These are phyloP conservation scores for Drosophila suzukii DNA, from an alignment of 1,140 invertebrate species.

Conservation along the genomic window DNA sequence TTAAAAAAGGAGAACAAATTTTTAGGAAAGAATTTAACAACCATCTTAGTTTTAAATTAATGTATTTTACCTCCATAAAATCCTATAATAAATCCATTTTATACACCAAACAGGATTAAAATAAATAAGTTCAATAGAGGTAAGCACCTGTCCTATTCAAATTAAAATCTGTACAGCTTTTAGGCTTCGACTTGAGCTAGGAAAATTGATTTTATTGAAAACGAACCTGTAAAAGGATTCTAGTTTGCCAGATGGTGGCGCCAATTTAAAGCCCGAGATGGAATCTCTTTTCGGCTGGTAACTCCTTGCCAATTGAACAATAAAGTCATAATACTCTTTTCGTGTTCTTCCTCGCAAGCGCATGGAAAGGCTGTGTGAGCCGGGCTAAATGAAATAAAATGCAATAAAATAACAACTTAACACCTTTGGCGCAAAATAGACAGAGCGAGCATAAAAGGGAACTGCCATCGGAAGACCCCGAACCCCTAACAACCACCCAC, in stretches of 20 bases:
- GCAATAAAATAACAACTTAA: conserved; percentile 68
- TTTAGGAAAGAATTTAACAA: background rate
- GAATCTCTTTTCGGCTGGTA: conserved; percentile 8
- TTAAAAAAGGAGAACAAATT: too few species aligned
- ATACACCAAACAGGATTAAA: background rate
- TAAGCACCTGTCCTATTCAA: background rate
- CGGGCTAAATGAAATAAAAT: conserved; percentile 60
- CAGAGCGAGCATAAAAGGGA: conserved; percentile 58
- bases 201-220: conserved; percentile 33
- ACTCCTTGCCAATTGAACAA: conserved; percentile 55
- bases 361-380: conserved; percentile 33
- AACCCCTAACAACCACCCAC: background rate
- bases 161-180: conserved; percentile 1
- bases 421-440: conserved; percentile 59
- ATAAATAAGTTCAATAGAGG: background rate
- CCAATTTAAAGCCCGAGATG: conserved; percentile 17
- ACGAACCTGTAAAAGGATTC: conserved; percentile 12
- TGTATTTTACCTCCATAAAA: background rate
- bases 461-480: conserved; percentile 6
- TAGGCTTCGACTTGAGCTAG: conserved; percentile 5
- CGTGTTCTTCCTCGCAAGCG: conserved; percentile 8
- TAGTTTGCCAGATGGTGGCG: background rate
- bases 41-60: too few species aligned
- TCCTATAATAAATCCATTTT: background rate
- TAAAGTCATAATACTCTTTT: conserved; percentile 60